Evolutionary conservation across 1,140 invertebrate species (phyloP).

Genomic region (Hermatobates lingyangjiaoensis): DNA sequence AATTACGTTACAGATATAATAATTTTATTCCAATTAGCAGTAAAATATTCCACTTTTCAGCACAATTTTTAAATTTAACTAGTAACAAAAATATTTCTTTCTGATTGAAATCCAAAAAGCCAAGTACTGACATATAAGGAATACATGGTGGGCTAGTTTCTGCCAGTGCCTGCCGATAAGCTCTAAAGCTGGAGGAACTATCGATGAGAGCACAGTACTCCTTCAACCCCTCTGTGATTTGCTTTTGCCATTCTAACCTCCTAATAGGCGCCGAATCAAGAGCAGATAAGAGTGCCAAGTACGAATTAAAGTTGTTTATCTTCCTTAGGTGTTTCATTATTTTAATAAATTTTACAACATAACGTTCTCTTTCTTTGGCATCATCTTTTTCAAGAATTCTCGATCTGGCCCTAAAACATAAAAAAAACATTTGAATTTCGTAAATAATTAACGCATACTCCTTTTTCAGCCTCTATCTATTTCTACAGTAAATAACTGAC

Average conservation of each 20-base stretch:
- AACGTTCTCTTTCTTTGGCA: constrained; percentile 85
- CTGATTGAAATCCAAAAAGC: too few relatives aligned
- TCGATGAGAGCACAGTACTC: constrained; percentile 92
- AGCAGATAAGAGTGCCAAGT: constrained; percentile 86
- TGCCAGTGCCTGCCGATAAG: constrained; percentile 80
- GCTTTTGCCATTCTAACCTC: constrained; percentile 84
- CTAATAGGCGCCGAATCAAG: constrained; percentile 90
- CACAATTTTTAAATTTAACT: not conserved
- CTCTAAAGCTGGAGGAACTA: constrained; percentile 84
- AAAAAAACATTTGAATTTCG: too few relatives aligned
- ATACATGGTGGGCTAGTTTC: constrained; percentile 93
- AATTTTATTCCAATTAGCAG: too few relatives aligned
- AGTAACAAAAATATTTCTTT: not conserved
- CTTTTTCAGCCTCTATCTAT: too few relatives aligned
- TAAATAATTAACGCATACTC: too few relatives aligned
- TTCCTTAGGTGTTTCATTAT: constrained; percentile 95
- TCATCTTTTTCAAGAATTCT: constrained; percentile 60
- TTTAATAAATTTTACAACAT: constrained; percentile 92
- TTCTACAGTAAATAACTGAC: constrained; percentile 27
- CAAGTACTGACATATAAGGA: constrained; percentile 87
- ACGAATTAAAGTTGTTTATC: constrained; percentile 97
- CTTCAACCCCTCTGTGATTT: constrained; percentile 77
- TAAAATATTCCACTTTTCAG: too few relatives aligned
- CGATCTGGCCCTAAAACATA: constrained; percentile 46
- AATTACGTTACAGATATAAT: too few relatives aligned